Conservation (phyloP, 2,797 vertebrate species). For the Peromyscus nudipes region DNA sequence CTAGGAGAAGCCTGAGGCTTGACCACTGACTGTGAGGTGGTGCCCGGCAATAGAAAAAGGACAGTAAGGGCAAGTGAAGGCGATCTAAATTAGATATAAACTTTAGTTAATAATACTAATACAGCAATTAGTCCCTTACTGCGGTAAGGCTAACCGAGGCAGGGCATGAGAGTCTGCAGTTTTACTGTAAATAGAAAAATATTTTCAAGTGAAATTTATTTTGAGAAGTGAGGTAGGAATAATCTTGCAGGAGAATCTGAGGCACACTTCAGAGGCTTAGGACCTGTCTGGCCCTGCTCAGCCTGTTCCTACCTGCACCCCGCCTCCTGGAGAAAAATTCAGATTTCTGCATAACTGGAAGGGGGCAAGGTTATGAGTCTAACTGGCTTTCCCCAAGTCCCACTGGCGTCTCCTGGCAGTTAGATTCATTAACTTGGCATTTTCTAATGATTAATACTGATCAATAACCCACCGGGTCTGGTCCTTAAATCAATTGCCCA, state of each 20-base stretch:
- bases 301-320: neutral
- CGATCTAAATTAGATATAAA: neutral
- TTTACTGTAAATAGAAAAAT: constrained; percentile 31
- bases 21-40: neutral
- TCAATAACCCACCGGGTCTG: constrained; percentile 76
- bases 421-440: constrained; percentile 81
- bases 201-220: constrained; percentile 19
- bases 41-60: neutral
- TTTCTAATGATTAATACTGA: constrained; percentile 80
- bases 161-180: neutral
- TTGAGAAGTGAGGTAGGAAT: neutral
- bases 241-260: too few species aligned
- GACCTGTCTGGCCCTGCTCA: neutral
- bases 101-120: neutral
- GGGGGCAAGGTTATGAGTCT: neutral
- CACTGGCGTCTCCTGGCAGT: constrained; percentile 56
- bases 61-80: neutral
- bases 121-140: neutral
- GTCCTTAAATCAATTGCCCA: constrained; percentile 76
- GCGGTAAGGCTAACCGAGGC: neutral
- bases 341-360: constrained; percentile 13
- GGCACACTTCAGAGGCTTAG: fast-evolving
- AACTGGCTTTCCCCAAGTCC: constrained; percentile 3
- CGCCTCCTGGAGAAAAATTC: neutral
- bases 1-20: neutral